Base-by-base conservation (phyloP, 2,113 vertebrate species). In the Brachypteracias leptosomus region DNA sequence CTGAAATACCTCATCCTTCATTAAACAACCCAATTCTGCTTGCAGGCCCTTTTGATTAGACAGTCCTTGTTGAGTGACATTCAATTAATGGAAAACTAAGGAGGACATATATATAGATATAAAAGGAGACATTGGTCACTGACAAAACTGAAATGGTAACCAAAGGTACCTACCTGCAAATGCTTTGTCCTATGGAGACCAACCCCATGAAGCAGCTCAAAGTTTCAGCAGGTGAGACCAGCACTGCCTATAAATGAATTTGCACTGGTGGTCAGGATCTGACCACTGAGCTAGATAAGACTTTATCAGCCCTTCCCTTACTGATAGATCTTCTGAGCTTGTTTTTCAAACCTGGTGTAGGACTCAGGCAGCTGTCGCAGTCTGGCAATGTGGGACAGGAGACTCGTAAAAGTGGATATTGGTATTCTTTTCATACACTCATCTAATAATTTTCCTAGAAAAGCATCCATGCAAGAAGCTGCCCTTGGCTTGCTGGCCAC, bases 311-410 rank as follows among this genome's bases (percentile, higher is more conserved):
- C 13, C 2, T 87, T 63, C 9, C 12, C 24, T 62, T 13, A 29
- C 40, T 2, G 1, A 71, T 31, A 67, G 11, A 12, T 66, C 44
- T 51, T 40, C 58, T 66, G 40, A 61, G 5, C 6, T 33, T 31
- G 12, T 16, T 66, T 76, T 67, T 47, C 38, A 33, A 26, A 7
- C 0, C 0, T 17, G 11, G 2, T 33, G 7, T 5, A 20, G 7
- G 31, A 11, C 38, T 54, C 31, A 63, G 26, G 29, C 15, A 52
- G 19, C 35, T 51, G 44, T 55, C 68, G 21, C 36, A 25, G 40
- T 10, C 19, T 20, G 18, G 12, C 14, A 40, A 6, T 1, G 29
- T 46, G 59, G 55, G 40, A 22, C 46, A 77, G 46, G 19, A 92
- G 29, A 38, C 38, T 28, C 47, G 18, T 24, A 36, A 20, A 84